Conservation (phyloP, 2,888 invertebrate genomes). For the Achlya flavicornis region DNA sequence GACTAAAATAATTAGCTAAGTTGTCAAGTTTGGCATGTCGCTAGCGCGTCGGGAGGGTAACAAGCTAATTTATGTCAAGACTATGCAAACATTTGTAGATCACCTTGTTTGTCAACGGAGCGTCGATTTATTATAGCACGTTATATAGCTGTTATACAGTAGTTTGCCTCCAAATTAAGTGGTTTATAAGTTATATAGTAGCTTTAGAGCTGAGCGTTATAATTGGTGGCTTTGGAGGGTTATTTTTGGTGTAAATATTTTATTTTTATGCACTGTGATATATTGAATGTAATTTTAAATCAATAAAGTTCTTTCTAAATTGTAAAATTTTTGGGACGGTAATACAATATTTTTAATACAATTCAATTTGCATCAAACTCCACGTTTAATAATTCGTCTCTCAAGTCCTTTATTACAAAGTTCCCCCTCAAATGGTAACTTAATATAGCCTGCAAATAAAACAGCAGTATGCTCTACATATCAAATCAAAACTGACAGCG, state of each 20-base stretch:
- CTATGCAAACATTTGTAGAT: slow-evolving; percentile 50
- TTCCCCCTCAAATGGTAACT: background rate
- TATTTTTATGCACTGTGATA: background rate
- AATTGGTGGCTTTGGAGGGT: background rate
- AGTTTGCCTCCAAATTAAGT: slow-evolving; percentile 19
- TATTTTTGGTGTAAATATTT: no score
- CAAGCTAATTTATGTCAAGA: slow-evolving; percentile 64
- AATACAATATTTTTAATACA: background rate
- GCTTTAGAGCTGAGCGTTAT: background rate
- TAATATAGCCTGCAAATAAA: slow-evolving; percentile 9
- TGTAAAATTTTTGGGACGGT: background rate
- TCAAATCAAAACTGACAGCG: slow-evolving; percentile 12
- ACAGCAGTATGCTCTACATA: slow-evolving; percentile 13
- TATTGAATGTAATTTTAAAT: background rate
- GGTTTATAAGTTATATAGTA: background rate
- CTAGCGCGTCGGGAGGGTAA: slow-evolving; percentile 32
- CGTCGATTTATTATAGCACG: slow-evolving; percentile 29
- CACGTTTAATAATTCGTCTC: background rate
- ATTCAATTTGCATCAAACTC: background rate
- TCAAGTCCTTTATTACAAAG: slow-evolving; percentile 1
- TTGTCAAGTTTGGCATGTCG: slow-evolving; percentile 49
- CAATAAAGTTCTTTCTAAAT: background rate
- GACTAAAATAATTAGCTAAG: slow-evolving; percentile 57
- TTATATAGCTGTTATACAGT: slow-evolving; percentile 11
- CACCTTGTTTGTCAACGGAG: slow-evolving; percentile 36